Conservation (phyloP, 2,888 invertebrate species). For the Andricus quercusramuli region DNA sequence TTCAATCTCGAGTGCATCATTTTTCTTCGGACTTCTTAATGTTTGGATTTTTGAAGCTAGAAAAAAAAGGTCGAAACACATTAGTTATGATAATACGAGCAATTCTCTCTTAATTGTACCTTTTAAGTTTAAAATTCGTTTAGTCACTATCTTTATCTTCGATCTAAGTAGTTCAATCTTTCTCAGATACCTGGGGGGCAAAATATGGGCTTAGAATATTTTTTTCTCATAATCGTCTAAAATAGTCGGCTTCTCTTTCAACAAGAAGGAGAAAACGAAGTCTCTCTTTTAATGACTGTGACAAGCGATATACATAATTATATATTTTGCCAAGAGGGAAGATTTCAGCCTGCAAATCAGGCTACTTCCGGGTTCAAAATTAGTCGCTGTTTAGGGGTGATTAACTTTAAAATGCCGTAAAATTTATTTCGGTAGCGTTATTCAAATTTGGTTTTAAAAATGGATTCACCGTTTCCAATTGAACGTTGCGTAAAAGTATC, state of each 20-base stretch:
- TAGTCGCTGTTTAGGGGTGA: background rate
- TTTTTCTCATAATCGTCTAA: background rate
- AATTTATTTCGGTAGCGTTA: background rate
- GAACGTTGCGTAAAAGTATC: background rate
- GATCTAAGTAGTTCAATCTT: constrained; percentile 12
- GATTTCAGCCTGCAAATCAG: background rate
- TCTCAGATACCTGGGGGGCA: background rate
- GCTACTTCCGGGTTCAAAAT: constrained; percentile 14
- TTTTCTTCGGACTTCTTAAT: background rate
- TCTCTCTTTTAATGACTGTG: background rate
- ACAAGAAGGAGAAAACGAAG: background rate
- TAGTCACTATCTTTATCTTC: constrained; percentile 3
- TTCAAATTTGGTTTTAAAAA: background rate
- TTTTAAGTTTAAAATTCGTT: background rate
- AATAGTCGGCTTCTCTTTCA: background rate
- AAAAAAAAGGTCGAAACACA: constrained; percentile 2
- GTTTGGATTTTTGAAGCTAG: too few species aligned
- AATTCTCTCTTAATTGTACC: background rate
- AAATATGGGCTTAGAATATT: background rate
- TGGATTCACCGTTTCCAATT: background rate
- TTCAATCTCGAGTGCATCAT: background rate
- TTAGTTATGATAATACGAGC: constrained; percentile 20
- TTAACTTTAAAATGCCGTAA: background rate
- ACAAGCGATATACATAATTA: constrained; percentile 33
- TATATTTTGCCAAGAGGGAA: background rate